Percentiles rank a stretch among this genome's conserved stretches.
These are phyloP conservation scores for Parasteatoda lunata DNA, from an alignment of 2,888 invertebrate species.

Conservation along the genomic window DNA sequence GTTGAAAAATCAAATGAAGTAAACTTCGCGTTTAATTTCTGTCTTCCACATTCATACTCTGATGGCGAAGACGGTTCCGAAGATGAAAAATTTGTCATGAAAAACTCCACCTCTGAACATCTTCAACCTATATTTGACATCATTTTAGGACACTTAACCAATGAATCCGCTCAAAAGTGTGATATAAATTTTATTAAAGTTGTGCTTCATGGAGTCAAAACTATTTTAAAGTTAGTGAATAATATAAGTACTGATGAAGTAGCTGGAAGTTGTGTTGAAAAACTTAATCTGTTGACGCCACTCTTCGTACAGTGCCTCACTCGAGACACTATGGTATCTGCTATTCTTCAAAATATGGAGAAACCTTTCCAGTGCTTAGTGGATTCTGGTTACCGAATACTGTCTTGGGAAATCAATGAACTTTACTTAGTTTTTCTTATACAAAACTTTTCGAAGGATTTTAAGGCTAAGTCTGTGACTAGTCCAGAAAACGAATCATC, in stretches of 20 bases:
- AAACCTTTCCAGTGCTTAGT: background rate
- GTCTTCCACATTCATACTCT: background rate
- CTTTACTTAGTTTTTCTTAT: slow-evolving; percentile 21
- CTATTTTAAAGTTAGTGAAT: slow-evolving; percentile 7
- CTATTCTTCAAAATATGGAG: background rate
- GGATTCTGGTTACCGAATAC: background rate
- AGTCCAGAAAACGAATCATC: too few species aligned
- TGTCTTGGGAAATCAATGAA: slow-evolving; percentile 13
- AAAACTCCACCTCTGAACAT: background rate
- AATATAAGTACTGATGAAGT: background rate
- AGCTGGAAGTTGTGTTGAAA: background rate
- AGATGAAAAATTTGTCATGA: background rate
- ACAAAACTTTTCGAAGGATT: slow-evolving; percentile 8
- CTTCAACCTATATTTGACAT: background rate
- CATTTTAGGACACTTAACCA: background rate
- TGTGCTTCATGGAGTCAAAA: slow-evolving; percentile 28
- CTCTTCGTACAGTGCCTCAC: background rate
- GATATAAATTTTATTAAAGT: slow-evolving; percentile 1
- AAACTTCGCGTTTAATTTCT: slow-evolving; percentile 17
- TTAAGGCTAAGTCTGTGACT: background rate
- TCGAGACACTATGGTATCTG: background rate
- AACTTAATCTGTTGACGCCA: background rate
- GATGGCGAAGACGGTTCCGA: background rate
- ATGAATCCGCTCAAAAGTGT: background rate
- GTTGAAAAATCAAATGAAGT: background rate